phyloP scores from a whole-genome alignment of 2,113 vertebrate species.

The Saguinus imperator region DNA sequence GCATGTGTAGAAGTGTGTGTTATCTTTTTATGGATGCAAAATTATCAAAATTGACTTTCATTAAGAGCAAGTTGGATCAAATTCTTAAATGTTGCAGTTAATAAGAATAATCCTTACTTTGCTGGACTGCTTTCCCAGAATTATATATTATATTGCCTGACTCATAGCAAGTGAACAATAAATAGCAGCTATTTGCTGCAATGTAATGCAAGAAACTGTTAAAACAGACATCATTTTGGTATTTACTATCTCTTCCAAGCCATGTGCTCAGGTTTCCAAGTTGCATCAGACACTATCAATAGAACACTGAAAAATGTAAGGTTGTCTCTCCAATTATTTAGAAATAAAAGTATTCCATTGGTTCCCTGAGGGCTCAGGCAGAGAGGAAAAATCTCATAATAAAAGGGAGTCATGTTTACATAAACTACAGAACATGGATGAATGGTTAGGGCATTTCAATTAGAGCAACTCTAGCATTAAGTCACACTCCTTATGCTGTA shows the following conservation, averaged over 20 bases:
- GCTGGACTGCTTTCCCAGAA: not conserved
- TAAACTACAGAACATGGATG: not conserved
- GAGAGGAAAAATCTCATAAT: not conserved
- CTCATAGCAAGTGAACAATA: not conserved
- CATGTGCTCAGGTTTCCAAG: not conserved
- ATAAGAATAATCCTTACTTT: not conserved
- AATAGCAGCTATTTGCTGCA: not conserved
- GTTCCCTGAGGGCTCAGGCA: not conserved
- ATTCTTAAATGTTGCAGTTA: not conserved
- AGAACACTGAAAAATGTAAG: not conserved
- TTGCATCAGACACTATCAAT: not conserved
- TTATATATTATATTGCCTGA: constrained; percentile 25
- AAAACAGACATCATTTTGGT: not conserved
- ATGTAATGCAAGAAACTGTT: not conserved
- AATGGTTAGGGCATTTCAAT: not conserved
- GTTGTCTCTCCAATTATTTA: not conserved
- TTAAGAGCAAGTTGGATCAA: constrained; percentile 6
- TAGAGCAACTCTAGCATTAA: not conserved
- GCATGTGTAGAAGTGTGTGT: fast-evolving
- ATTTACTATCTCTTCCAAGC: not conserved
- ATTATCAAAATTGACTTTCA: not conserved
- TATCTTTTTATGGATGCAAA: constrained; percentile 1
- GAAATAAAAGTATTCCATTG: not conserved
- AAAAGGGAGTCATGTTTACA: not conserved
- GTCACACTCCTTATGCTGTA: not conserved